Percentiles rank a stretch among this genome's conserved stretches.
These are phyloP conservation scores for Tapera naevia DNA, from an alignment of 2,797 vertebrate genomes.

Conservation along the genomic window DNA sequence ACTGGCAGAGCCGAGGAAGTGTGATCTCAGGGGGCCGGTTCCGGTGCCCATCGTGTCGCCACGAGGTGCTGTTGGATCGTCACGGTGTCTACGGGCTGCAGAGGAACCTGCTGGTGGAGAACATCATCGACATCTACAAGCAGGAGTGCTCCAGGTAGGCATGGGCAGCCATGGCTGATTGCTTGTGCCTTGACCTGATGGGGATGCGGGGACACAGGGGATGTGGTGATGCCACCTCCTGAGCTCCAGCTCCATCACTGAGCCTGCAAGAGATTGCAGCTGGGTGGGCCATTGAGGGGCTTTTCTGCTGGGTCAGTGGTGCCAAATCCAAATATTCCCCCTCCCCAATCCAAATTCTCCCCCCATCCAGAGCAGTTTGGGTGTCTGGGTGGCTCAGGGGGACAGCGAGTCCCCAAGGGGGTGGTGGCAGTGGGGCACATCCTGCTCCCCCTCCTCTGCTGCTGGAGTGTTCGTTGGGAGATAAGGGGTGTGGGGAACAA, in stretches of 20 bases:
- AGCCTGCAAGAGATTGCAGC: background rate
- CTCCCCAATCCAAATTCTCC: background rate
- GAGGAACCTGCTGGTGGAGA: conserved; percentile 94
- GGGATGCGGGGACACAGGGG: fast-evolving
- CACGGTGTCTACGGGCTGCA: conserved; percentile 95
- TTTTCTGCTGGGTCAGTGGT: background rate
- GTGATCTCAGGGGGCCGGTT: conserved; percentile 90
- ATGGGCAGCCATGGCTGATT: fast-evolving
- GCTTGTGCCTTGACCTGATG: fast-evolving
- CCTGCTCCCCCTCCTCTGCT: fast-evolving
- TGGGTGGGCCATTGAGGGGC: fast-evolving
- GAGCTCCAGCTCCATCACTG: fast-evolving
- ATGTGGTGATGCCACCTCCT: fast-evolving
- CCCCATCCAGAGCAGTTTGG: background rate
- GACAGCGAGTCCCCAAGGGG: fast-evolving
- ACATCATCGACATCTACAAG: conserved; percentile 97
- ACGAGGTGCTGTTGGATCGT: conserved; percentile 95
- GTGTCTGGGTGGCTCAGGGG: background rate
- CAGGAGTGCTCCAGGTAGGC: conserved; percentile 87
- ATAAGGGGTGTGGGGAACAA: background rate
- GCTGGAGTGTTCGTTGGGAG: background rate
- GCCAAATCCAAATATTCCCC: fast-evolving
- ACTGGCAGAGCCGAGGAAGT: conserved; percentile 77
- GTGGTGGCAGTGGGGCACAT: background rate
- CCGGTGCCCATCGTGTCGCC: conserved; percentile 94